Evolutionary conservation across 2,888 invertebrate genomes (phyloP).

Genomic region (Phanerotoma sp.): DNA sequence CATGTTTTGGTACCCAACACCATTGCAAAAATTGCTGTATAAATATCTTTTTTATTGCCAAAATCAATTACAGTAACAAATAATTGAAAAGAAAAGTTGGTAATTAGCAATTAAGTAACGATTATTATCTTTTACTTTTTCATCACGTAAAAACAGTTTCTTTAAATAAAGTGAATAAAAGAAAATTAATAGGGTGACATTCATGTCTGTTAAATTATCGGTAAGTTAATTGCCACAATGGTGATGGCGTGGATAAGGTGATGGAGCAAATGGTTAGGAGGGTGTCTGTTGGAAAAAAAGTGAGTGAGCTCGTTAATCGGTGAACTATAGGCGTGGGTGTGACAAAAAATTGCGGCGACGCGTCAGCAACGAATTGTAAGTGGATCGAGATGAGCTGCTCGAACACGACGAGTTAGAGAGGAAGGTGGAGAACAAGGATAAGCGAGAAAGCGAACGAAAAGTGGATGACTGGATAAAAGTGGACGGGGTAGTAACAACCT

Average conservation of each 20-base stretch:
- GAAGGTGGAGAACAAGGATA: constrained; percentile 10
- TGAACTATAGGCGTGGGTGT: constrained; percentile 6
- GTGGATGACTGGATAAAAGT: constrained; percentile 34
- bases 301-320: constrained; percentile 16
- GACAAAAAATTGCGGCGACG: constrained; percentile 15
- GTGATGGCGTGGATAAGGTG: constrained; percentile 16
- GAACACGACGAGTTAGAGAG: constrained; percentile 13
- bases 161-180: constrained; percentile 1
- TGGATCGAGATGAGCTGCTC: constrained; percentile 16
- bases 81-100: too few relatives aligned
- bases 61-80: too few relatives aligned
- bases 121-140: too few relatives aligned
- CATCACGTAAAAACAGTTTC: not conserved
- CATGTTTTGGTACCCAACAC: too few relatives aligned
- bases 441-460: constrained; percentile 27
- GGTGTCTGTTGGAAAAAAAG: constrained; percentile 11
- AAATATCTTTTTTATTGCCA: too few relatives aligned
- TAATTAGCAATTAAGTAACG: too few relatives aligned
- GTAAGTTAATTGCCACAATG: constrained; percentile 18
- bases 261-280: not conserved
- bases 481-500: constrained; percentile 34
- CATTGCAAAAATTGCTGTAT: too few relatives aligned
- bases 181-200: not conserved
- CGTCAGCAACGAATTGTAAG: constrained; percentile 22
- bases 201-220: constrained; percentile 8